A percentile compares a stretch with the other conserved stretches of the same genome.
These are phyloP conservation scores for Habropoda laboriosa DNA, from an alignment of 1,140 invertebrate species.

Conservation along the genomic window DNA sequence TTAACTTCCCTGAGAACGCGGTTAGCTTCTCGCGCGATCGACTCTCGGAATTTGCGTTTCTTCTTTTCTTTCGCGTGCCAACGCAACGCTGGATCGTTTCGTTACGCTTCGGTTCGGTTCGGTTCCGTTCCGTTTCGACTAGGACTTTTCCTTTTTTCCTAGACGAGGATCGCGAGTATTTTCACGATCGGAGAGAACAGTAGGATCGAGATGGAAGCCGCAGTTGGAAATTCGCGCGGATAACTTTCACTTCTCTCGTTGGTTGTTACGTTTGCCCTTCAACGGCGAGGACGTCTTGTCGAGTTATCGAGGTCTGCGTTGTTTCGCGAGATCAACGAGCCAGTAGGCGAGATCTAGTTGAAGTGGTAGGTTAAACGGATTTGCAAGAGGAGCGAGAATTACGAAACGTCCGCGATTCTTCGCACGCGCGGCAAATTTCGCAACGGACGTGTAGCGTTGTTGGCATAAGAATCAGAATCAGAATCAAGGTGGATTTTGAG, in stretches of 20 bases:
- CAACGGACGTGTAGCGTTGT: constrained; percentile 15
- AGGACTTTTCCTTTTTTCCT: background rate
- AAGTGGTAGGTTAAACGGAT: no score
- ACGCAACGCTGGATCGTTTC: no score
- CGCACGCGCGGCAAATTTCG: constrained; percentile 29
- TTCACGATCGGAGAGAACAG: background rate
- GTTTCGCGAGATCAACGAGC: background rate
- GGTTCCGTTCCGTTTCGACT: background rate
- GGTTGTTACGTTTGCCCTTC: constrained; percentile 6
- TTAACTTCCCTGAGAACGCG: constrained; percentile 23
- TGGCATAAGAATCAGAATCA: constrained; percentile 2
- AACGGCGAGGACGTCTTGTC: background rate
- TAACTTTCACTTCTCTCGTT: constrained; percentile 42
- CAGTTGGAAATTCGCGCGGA: background rate
- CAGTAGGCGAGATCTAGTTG: no score
- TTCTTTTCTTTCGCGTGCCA: background rate
- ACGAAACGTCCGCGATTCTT: background rate
- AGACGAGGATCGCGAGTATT: no score
- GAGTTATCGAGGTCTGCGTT: background rate
- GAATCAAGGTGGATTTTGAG: no score
- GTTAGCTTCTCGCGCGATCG: background rate
- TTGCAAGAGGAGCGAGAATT: background rate
- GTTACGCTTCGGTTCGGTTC: background rate
- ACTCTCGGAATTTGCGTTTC: background rate
- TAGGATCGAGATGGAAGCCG: background rate